Percentiles rank a stretch among this genome's conserved stretches.
Evolutionary conservation across 2,797 vertebrate genomes (phyloP).

Genomic region (Mormyrus hasselquistii): DNA sequence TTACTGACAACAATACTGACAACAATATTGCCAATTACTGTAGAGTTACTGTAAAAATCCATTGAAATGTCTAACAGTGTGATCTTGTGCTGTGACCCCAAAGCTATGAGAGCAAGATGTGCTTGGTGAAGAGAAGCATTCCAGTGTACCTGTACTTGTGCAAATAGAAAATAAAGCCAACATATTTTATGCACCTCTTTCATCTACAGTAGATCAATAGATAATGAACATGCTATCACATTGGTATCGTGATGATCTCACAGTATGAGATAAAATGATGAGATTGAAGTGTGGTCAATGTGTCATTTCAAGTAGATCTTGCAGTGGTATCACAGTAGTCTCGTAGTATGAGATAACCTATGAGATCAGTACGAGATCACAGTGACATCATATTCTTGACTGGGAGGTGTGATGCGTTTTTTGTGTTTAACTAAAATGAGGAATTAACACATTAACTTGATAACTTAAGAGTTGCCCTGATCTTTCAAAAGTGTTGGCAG

Average conservation of each 20-base stretch:
- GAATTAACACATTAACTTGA: background rate
- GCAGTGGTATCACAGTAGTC: background rate
- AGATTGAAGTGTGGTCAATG: background rate
- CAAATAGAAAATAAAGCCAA: background rate
- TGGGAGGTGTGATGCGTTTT: background rate
- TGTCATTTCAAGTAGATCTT: background rate
- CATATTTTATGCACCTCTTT: background rate
- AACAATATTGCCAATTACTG: too few relatives aligned
- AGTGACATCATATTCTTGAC: background rate
- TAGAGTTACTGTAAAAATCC: too few relatives aligned
- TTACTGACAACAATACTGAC: too few relatives aligned
- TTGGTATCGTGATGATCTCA: background rate
- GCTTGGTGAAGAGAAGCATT: background rate
- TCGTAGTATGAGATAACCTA: background rate
- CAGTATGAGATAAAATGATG: background rate
- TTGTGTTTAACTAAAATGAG: background rate
- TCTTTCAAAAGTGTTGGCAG: background rate
- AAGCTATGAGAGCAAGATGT: too few relatives aligned
- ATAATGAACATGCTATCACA: background rate
- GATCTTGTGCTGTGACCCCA: too few relatives aligned
- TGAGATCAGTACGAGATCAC: background rate
- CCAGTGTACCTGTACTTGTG: background rate
- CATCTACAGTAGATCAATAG: background rate
- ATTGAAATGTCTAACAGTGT: too few relatives aligned
- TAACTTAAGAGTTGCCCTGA: background rate